Conservation (phyloP, 2,888 invertebrate genomes). For the Bruchidius siliquastri region DNA sequence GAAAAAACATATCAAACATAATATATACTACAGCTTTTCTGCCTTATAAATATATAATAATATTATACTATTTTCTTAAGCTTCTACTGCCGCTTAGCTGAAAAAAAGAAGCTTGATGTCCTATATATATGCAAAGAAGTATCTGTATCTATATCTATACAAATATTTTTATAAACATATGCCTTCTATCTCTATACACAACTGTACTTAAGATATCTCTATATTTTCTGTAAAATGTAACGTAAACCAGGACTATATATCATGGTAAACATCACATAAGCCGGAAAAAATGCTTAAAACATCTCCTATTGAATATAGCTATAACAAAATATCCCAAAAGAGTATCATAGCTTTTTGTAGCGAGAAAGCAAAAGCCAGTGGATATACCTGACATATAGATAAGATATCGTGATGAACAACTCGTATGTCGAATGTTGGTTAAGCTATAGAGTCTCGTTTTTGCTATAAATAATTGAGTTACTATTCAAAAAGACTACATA, state of each 20-base stretch:
- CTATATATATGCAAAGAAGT: conserved; percentile 11
- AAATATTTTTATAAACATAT: conserved; percentile 15
- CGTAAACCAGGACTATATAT: neutral
- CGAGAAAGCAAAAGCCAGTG: neutral
- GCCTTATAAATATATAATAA: neutral
- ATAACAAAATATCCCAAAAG: neutral
- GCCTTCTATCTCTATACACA: conserved; percentile 6
- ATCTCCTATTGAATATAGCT: neutral
- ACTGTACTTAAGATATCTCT: neutral
- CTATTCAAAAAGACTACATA: too few relatives aligned
- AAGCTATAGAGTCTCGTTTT: too few relatives aligned
- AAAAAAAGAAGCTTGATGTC: conserved; percentile 5
- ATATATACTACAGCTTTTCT: conserved; percentile 22
- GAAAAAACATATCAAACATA: conserved; percentile 5
- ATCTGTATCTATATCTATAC: conserved; percentile 9
- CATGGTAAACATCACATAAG: neutral
- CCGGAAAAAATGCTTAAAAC: neutral
- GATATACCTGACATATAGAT: neutral
- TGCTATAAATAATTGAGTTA: too few relatives aligned
- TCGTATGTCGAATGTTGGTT: too few relatives aligned
- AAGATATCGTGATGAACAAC: neutral
- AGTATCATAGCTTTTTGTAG: neutral
- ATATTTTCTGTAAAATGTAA: neutral
- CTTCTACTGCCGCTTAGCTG: neutral
- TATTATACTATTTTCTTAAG: neutral